Evolutionary conservation across 2,113 vertebrate species (phyloP), one percentile per base, ranked within the genome.

Genomic region (Prionailurus bengalensis): DNA sequence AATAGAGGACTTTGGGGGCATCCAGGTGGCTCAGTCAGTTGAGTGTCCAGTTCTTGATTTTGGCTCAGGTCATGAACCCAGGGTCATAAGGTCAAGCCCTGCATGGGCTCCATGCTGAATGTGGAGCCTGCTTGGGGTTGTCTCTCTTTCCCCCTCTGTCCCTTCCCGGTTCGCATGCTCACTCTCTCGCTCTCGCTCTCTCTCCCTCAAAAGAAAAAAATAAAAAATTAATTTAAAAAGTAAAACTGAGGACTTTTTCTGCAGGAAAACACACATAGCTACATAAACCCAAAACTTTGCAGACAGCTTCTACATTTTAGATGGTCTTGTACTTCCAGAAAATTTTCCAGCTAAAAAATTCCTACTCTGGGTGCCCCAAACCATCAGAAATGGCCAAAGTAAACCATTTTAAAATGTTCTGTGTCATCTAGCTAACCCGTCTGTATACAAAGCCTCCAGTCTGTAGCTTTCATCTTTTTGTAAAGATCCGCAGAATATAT

Each of bases 251-350:
- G 61, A 55, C 10, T 73, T 89, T 76, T 88, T 85, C 55, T 86
- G 6, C 21, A 91, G 14, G 48, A 90, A 78, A 96, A 94, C 13
- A 45, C 4, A 68, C 15, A 27, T 68, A 9, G 15, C 42, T 65
- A 70, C 1, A 58, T 58, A 81, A 95, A 86, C 71, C 31, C 5
- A 81, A 80, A 97, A 45, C 4, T 83, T 82, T 9, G n/a, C 55
- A 61, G 68, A 89, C 58, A 33, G n/a, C 48, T 88, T 88, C 76
- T 66, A 92, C 87, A 66, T 94, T 97, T 96, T 76, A 87, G 36
- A 29, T 76, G 31, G 21, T 58, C 94, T 71, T 86, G 5, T 79
- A 21, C 5, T 11, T 66, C 74, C 74, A 87, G 70, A 97, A 96
- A 97, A 14, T 29, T 92, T 97, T 83, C 51, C 51, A 84, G 48